Conservation (phyloP, 64 coral and sea anemone species). For the Catalaphyllia jardinei region DNA sequence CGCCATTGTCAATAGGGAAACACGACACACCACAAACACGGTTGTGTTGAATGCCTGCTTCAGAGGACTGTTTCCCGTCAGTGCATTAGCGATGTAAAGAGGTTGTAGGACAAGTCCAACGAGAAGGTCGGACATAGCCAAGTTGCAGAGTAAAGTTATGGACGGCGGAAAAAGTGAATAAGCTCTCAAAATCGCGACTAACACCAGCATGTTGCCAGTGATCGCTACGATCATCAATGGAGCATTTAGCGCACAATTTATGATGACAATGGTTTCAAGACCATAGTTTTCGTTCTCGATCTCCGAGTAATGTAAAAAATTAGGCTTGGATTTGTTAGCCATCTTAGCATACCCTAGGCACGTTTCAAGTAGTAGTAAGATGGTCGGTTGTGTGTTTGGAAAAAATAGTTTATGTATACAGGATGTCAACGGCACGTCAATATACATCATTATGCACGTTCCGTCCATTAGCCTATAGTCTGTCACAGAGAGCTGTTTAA, state of each 20-base stretch:
- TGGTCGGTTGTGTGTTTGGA: no score
- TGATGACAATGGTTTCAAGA: not conserved
- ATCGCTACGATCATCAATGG: not conserved
- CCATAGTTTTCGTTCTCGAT: no score
- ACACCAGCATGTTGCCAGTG: not conserved
- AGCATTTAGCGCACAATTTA: not conserved
- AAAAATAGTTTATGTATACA: no score
- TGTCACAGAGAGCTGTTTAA: no score
- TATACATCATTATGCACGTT: no score
- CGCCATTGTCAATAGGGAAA: not conserved
- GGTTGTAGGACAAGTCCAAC: not conserved
- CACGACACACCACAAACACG: not conserved
- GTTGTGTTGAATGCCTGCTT: not conserved
- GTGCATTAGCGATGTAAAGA: not conserved
- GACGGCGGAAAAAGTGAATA: not conserved
- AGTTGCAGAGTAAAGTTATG: not conserved
- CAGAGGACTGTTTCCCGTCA: not conserved
- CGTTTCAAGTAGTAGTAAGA: not conserved
- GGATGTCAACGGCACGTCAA: no score
- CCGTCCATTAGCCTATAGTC: no score
- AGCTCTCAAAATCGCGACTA: not conserved
- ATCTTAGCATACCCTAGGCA: not conserved
- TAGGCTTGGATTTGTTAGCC: not conserved
- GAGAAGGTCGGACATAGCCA: slow-evolving; percentile 8
- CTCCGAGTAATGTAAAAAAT: not conserved